phyloP scores from a whole-genome alignment of 2,797 vertebrate genomes.

The Calcarius lapponicus region DNA sequence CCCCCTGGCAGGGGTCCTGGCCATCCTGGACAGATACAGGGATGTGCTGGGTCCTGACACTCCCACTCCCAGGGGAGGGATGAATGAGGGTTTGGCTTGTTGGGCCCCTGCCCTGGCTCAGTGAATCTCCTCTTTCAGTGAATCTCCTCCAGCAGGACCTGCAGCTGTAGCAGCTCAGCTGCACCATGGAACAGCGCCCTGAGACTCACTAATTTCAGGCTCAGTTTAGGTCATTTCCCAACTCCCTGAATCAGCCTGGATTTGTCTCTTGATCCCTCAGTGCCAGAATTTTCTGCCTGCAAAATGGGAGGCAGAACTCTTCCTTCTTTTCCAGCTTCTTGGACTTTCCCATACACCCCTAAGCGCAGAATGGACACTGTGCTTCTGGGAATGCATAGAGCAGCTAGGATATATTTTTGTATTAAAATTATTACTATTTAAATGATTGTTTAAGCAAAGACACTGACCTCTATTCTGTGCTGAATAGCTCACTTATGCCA shows the following conservation, averaged over 20 bases:
- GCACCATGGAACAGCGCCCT: neutral
- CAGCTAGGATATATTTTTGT: neutral
- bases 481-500: neutral
- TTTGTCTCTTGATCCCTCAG: neutral
- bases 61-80: neutral
- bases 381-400: neutral
- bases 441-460: neutral
- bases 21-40: no score
- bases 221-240: neutral
- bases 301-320: neutral
- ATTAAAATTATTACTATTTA: neutral
- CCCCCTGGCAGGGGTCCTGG: no score
- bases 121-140: neutral
- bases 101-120: neutral
- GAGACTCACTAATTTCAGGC: neutral
- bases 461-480: neutral
- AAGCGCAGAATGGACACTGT: neutral
- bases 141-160: neutral
- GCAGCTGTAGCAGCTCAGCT: neutral
- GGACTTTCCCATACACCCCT: neutral
- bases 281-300: neutral
- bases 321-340: neutral
- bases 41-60: no score
- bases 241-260: neutral
- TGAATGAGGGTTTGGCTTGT: neutral